Percentiles rank a stretch among this genome's conserved stretches.
These are phyloP conservation scores for Meloidogyne exigua DNA, from an alignment of 1,140 invertebrate genomes.

Conservation along the genomic window DNA sequence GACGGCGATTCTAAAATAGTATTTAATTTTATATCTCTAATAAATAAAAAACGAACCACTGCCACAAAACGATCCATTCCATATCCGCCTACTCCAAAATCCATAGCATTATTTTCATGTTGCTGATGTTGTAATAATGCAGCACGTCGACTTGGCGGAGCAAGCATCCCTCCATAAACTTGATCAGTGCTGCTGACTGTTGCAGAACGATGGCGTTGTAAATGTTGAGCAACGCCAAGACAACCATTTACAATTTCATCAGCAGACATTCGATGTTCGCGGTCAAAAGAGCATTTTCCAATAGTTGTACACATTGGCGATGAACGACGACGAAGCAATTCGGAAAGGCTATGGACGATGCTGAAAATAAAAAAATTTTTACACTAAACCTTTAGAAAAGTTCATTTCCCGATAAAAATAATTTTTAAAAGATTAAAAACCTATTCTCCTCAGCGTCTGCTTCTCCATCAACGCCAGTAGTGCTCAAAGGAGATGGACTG, in stretches of 20 bases:
- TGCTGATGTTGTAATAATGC: not conserved
- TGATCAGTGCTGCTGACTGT: not conserved
- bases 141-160: not conserved
- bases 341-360: conserved; percentile 15
- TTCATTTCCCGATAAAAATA: too few species aligned
- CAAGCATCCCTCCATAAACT: not conserved
- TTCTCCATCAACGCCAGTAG: not conserved
- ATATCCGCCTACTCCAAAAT: not conserved
- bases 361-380: not conserved
- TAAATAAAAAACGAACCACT: not conserved
- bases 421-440: not conserved
- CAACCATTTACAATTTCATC: not conserved
- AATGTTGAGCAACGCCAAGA: not conserved
- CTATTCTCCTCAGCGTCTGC: not conserved
- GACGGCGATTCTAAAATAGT: conserved; percentile 28
- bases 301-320: not conserved
- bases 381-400: too few species aligned
- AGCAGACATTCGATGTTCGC: conserved; percentile 6
- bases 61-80: not conserved
- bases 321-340: conserved; percentile 10
- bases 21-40: too few species aligned
- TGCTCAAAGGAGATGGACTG: conserved; percentile 1
- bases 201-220: not conserved
- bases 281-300: not conserved
- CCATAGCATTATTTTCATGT: not conserved